phyloP scores from a whole-genome alignment of 2,888 invertebrate genomes.

The Zaprionus obscuricornis region DNA sequence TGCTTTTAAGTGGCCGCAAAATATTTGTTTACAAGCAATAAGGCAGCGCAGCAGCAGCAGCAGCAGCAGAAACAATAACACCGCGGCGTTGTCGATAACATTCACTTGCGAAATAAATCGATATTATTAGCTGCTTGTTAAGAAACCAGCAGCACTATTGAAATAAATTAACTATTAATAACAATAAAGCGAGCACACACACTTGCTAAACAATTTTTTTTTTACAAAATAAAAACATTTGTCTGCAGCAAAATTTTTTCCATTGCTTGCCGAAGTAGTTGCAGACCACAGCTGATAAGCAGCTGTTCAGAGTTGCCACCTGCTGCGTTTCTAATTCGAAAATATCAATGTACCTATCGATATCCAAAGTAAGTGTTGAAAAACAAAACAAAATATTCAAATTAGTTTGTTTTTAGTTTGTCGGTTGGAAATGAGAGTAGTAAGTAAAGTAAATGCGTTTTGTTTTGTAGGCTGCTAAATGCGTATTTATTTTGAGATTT shows the following conservation, averaged over 20 bases:
- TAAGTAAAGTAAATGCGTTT: constrained; percentile 21
- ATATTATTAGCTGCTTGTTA: neutral
- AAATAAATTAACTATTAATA: neutral
- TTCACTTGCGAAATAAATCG: constrained; percentile 3
- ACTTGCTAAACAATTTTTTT: constrained; percentile 21
- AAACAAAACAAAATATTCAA: constrained; percentile 5
- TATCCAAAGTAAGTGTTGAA: constrained; percentile 17
- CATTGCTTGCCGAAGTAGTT: constrained; percentile 36
- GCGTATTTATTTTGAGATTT: constrained; percentile 78
- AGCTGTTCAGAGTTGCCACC: constrained; percentile 51
- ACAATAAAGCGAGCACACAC: neutral
- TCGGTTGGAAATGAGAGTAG: constrained; percentile 3
- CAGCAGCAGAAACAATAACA: constrained; percentile 17
- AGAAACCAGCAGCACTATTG: neutral
- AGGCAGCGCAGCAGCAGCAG: constrained; percentile 29
- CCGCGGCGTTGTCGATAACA: constrained; percentile 14
- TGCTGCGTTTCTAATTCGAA: neutral
- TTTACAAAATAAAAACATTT: constrained; percentile 48
- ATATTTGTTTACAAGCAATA: constrained; percentile 66
- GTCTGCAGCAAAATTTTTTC: constrained; percentile 42
- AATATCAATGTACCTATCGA: constrained; percentile 16
- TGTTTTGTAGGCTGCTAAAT: constrained; percentile 75
- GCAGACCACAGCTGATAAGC: constrained; percentile 46
- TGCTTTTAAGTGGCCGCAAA: constrained; percentile 22
- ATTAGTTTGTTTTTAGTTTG: neutral